Base-by-base conservation (phyloP, 1,140 invertebrate genomes). In the Drosophila rufa region DNA sequence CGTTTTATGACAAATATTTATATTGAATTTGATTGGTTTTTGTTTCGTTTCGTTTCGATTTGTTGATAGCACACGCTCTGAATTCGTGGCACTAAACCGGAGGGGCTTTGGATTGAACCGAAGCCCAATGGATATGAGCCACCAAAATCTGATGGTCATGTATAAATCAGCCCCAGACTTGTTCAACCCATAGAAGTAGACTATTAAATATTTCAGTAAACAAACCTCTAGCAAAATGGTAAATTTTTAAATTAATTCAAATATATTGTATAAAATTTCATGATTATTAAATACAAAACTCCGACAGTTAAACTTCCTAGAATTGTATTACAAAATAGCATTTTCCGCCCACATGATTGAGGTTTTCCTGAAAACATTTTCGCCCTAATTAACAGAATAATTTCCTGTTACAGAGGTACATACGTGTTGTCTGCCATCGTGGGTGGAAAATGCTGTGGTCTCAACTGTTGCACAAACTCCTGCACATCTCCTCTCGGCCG, bases 1-100 rank as follows among this genome's bases (percentile, higher is more conserved):
- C 58, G 42, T 59, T 69, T 82, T 65, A 68, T 69, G 64, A 50
- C 46, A 75, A 51, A 58, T 66, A 80, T 77, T 51, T 46, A 65
- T 70, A 82, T 82, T 82, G 75, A 79, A 83, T 83, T 79, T 75
- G 62, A 80, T 80, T 69, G 58, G 47, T 43, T 80, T 80, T 51
- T 56, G 58, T 59, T 73, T 40, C 40, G 38, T 36, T 36, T 36
- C 33, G 33, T 36, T 36, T 73, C 57, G 69, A 79, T 82, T 82
- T 75, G 48, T 51, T 79, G 80, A 82, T 78, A 82, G 68, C 68
- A 65, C 75, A 82, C 80, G 75, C 53, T 56, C 33, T 17, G 51
- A 38, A 40, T 55, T 55, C 2, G 33, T 53, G 50, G 50, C 17
- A 38, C 22, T 55, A 55, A 55, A 9, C 17, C 12, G 36, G 12